Evolutionary conservation across 2,888 invertebrate genomes (phyloP).

Genomic region (Perithous albicinctus): DNA sequence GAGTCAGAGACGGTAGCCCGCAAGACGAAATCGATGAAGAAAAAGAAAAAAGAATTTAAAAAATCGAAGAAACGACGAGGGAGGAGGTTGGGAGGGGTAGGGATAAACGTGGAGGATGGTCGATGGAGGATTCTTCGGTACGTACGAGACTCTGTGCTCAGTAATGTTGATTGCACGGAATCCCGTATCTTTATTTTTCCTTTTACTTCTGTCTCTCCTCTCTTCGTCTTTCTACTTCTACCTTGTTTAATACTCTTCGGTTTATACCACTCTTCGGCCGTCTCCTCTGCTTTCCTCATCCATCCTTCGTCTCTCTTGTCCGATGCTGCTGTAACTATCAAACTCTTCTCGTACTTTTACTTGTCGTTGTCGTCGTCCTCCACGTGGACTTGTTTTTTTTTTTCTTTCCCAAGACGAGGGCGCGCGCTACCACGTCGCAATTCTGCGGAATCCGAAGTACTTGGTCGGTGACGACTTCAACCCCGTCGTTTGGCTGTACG

Average conservation of each 20-base stretch:
- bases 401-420: neutral
- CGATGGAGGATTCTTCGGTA: slow-evolving; percentile 49
- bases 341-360: slow-evolving; percentile 4
- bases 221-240: slow-evolving; percentile 24
- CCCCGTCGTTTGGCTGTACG: neutral
- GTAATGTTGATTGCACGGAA: slow-evolving; percentile 80
- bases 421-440: slow-evolving; percentile 21
- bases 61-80: neutral
- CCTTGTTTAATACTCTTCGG: neutral
- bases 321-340: slow-evolving; percentile 2
- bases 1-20: slow-evolving; percentile 21
- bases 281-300: slow-evolving; percentile 23
- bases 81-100: slow-evolving; percentile 56
- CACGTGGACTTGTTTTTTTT: neutral
- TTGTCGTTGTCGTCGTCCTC: slow-evolving; percentile 3
- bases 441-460: slow-evolving; percentile 18
- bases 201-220: slow-evolving; percentile 66
- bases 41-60: neutral
- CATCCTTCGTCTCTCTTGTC: slow-evolving; percentile 38
- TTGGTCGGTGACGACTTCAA: slow-evolving; percentile 2
- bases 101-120: slow-evolving; percentile 64
- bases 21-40: slow-evolving; percentile 34
- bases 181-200: slow-evolving; percentile 68
- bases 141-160: slow-evolving; percentile 69
- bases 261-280: slow-evolving; percentile 6